Conservation (phyloP, 2,797 vertebrate genomes). For the Taenioides sp. region DNA sequence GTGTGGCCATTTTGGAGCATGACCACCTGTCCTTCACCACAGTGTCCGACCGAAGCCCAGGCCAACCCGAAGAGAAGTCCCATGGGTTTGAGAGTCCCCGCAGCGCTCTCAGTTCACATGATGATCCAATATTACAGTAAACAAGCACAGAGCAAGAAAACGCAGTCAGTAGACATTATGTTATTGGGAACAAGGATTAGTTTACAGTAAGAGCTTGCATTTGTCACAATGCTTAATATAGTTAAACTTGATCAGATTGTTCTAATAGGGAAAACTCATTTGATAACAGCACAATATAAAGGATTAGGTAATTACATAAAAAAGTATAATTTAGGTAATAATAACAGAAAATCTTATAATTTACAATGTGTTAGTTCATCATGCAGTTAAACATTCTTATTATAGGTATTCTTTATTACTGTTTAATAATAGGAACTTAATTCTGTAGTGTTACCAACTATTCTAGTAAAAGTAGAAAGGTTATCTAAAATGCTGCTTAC, state of each 20-base stretch:
- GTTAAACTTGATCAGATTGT: constrained; percentile 12
- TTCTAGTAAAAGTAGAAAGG: constrained; percentile 23
- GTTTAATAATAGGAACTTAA: background rate
- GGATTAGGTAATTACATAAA: background rate
- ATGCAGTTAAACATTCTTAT: background rate
- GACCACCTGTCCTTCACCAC: constrained; percentile 93
- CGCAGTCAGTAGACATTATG: background rate
- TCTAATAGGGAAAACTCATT: constrained; percentile 17
- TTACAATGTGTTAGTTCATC: background rate
- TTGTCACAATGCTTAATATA: constrained; percentile 27
- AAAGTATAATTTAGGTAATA: background rate
- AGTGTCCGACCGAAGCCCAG: constrained; percentile 77
- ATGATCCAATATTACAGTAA: constrained; percentile 77
- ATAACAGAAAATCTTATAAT: background rate
- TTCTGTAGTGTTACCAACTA: background rate
- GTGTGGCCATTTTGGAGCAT: constrained; percentile 87
- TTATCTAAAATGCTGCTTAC: constrained; percentile 19
- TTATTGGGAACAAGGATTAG: constrained; percentile 10
- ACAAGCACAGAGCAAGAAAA: background rate
- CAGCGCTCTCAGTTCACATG: constrained; percentile 60
- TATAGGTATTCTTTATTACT: background rate
- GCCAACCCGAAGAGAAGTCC: constrained; percentile 80
- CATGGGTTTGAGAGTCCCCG: constrained; percentile 78
- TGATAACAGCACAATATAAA: background rate
- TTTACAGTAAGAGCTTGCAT: constrained; percentile 17